phyloP scores from a whole-genome alignment of 2,797 vertebrate species.

The Paratrypauchen microcephalus region DNA sequence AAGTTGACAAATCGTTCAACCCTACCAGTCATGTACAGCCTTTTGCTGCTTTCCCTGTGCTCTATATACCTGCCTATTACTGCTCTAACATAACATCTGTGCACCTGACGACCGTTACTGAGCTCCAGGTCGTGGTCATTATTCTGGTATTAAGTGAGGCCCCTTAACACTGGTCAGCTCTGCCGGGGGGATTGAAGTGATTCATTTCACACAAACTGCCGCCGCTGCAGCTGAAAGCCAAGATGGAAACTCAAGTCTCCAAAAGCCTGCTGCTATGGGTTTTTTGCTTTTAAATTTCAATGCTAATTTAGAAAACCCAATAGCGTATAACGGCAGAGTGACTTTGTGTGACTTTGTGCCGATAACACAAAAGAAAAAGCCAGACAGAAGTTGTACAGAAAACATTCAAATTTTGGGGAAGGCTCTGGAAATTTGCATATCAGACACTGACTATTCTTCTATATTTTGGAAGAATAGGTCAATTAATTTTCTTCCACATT shows the following conservation, averaged over 20 bases:
- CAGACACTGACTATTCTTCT: constrained; percentile 19
- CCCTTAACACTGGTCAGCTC: constrained; percentile 49
- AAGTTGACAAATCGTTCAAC: no score
- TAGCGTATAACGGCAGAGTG: constrained; percentile 37
- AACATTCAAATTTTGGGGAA: constrained; percentile 20
- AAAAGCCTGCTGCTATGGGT: constrained; percentile 36
- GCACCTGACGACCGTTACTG: constrained; percentile 18
- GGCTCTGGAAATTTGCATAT: constrained; percentile 31
- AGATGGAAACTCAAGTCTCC: constrained; percentile 31
- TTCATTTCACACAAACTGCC: constrained; percentile 53
- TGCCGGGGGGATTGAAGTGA: constrained; percentile 34
- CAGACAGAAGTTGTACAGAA: constrained; percentile 23
- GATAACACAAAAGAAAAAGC: constrained; percentile 23
- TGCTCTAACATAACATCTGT: constrained; percentile 3
- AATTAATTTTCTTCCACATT: constrained; percentile 19
- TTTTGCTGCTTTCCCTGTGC: neutral
- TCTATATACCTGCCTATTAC: neutral
- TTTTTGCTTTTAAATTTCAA: constrained; percentile 67
- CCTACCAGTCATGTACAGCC: neutral
- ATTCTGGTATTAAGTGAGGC: constrained; percentile 48
- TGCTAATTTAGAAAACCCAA: constrained; percentile 63
- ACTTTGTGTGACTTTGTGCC: no score
- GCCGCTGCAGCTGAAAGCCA: constrained; percentile 3
- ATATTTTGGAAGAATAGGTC: constrained; percentile 8
- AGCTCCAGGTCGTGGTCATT: constrained; percentile 31